These are phyloP conservation scores for Noctua janthina DNA, from an alignment of 2,888 invertebrate species.

Conservation along the genomic window DNA sequence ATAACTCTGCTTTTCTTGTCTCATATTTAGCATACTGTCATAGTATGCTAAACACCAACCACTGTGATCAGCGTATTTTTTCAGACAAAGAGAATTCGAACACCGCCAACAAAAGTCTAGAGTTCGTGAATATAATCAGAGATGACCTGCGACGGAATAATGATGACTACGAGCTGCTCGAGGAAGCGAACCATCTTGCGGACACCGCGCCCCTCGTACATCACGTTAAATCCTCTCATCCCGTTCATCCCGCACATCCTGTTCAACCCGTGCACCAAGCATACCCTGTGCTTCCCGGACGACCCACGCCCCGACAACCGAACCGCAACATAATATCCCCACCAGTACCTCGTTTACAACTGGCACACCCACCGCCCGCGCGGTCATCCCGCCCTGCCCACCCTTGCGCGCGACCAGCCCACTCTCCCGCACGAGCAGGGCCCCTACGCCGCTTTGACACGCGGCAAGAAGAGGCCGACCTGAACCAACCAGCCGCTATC, in stretches of 20 bases:
- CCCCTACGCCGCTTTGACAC: background rate
- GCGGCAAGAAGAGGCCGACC: no score
- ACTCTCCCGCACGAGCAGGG: background rate
- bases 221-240: no score
- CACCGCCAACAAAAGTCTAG: conserved; percentile 37
- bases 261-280: no score
- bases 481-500: background rate
- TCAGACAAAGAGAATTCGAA: conserved; percentile 28
- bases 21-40: background rate
- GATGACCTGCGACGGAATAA: conserved; percentile 74
- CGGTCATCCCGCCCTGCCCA: background rate
- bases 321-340: background rate
- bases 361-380: background rate
- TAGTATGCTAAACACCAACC: background rate
- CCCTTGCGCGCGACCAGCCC: background rate
- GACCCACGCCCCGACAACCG: background rate
- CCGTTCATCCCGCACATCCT: background rate
- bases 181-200: background rate
- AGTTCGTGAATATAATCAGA: conserved; percentile 72
- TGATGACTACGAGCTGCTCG: conserved; percentile 72
- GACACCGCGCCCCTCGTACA: no score
- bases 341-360: background rate
- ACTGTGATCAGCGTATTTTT: conserved; percentile 11
- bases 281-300: background rate
- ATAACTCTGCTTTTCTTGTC: background rate